A percentile compares a stretch with the other conserved stretches of the same genome.
Conservation (phyloP, 2,797 vertebrate species). For the Chelmon rostratus region DNA sequence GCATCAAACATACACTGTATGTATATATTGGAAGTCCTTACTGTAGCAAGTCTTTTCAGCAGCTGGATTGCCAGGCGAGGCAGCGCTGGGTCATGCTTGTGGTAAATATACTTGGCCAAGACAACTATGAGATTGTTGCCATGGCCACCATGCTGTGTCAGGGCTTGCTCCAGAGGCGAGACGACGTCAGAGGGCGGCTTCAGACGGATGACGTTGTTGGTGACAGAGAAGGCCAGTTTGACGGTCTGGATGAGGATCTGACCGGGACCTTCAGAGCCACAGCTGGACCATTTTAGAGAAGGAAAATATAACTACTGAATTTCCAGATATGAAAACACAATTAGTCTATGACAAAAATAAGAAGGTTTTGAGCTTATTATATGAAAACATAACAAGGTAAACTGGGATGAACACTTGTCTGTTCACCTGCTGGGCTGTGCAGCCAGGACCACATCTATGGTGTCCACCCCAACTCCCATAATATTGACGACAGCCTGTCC, state of each 20-base stretch:
- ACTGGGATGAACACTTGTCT: not conserved
- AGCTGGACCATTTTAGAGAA: constrained; percentile 77
- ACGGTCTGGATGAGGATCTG: constrained; percentile 97
- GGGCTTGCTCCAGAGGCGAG: constrained; percentile 95
- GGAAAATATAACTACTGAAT: not conserved
- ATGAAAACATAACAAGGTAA: not conserved
- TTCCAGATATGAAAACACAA: not conserved
- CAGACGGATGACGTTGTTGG: constrained; percentile 96
- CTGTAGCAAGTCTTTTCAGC: constrained; percentile 95
- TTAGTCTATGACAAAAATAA: not conserved
- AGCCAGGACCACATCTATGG: constrained; percentile 94
- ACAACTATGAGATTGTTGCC: constrained; percentile 96
- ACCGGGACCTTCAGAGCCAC: constrained; percentile 93
- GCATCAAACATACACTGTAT: not conserved
- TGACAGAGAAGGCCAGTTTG: constrained; percentile 96
- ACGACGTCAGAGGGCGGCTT: constrained; percentile 92
- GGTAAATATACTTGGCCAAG: constrained; percentile 98
- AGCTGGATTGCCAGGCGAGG: constrained; percentile 96
- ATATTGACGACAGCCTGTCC: constrained; percentile 97
- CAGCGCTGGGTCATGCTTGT: constrained; percentile 95
- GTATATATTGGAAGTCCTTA: constrained; percentile 54
- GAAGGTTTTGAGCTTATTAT: not conserved
- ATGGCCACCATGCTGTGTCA: constrained; percentile 96
- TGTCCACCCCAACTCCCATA: constrained; percentile 98
- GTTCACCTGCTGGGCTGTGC: constrained; percentile 93